A percentile compares a stretch with the other conserved stretches of the same genome.
Conservation (phyloP, 1,140 invertebrate species). For the Dendroctonus ponderosae region DNA sequence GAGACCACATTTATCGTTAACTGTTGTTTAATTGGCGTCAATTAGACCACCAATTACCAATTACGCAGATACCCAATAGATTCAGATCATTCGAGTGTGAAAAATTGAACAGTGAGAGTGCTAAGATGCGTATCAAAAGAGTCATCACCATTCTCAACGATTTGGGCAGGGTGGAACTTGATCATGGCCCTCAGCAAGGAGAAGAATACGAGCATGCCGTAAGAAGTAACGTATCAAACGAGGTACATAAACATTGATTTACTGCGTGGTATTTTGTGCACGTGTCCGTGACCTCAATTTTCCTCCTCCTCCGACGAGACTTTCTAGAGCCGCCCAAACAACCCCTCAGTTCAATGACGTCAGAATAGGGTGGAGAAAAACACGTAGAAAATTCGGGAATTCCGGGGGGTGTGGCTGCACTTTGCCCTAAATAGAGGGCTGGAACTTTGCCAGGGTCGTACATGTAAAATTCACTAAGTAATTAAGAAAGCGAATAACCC, state of each 20-base stretch:
- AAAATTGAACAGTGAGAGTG: slow-evolving; percentile 4
- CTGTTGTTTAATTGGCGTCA: slow-evolving; percentile 7
- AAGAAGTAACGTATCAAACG: slow-evolving; percentile 27
- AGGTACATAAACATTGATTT: slow-evolving; percentile 18
- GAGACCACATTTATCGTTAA: not conserved
- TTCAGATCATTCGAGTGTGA: slow-evolving; percentile 3
- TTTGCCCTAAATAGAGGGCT: too few relatives aligned
- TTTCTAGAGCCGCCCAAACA: too few relatives aligned
- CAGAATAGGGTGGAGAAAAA: too few relatives aligned
- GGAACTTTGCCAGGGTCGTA: too few relatives aligned
- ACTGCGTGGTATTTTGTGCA: too few relatives aligned
- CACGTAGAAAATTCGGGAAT: too few relatives aligned
- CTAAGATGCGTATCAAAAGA: slow-evolving; percentile 32
- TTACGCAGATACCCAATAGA: slow-evolving; percentile 13
- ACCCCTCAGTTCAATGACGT: too few relatives aligned
- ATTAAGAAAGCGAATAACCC: too few relatives aligned
- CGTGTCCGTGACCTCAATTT: too few relatives aligned
- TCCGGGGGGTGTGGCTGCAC: too few relatives aligned
- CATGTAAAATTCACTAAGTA: too few relatives aligned
- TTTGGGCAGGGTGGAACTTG: slow-evolving; percentile 32
- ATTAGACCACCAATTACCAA: slow-evolving; percentile 12
- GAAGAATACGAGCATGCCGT: slow-evolving; percentile 22
- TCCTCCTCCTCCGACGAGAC: too few relatives aligned
- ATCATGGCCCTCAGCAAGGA: slow-evolving; percentile 12
- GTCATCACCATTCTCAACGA: slow-evolving; percentile 31